Evolutionary conservation across 2,888 invertebrate genomes (phyloP).

Genomic region (Dolichomitus sp.): DNA sequence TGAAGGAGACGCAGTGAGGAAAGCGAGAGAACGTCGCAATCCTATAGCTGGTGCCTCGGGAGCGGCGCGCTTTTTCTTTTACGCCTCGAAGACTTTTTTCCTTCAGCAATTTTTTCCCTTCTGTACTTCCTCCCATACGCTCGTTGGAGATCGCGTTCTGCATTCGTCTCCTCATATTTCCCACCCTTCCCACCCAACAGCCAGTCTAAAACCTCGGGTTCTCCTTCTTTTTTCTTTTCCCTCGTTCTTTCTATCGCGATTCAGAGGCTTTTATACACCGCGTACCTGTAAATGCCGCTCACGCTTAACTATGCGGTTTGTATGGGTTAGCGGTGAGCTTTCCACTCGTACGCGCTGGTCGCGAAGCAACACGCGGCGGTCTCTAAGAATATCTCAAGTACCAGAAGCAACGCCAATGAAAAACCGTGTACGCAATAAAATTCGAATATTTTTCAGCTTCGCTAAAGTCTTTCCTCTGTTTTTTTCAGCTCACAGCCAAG

Average conservation of each 20-base stretch:
- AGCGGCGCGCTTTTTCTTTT: conserved; percentile 76
- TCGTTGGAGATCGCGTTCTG: conserved; percentile 18
- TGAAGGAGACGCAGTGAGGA: conserved; percentile 49
- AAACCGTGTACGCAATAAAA: conserved; percentile 39
- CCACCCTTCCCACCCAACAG: conserved; percentile 16
- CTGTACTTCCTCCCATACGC: conserved; percentile 15
- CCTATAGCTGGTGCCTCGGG: conserved; percentile 26
- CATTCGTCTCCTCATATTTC: conserved; percentile 24
- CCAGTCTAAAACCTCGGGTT: conserved; percentile 19
- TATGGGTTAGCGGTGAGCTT: conserved; percentile 40
- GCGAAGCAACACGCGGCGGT: conserved; percentile 26
- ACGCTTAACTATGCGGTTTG: conserved; percentile 38
- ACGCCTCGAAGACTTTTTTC: conserved; percentile 78
- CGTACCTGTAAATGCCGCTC: conserved; percentile 46
- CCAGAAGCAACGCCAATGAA: not conserved
- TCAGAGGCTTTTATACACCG: conserved; percentile 37
- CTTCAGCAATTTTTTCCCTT: conserved; percentile 73
- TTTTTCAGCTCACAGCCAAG: not conserved
- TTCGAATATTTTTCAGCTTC: conserved; percentile 41
- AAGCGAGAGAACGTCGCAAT: conserved; percentile 61
- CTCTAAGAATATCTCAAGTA: conserved; percentile 41
- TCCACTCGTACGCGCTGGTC: conserved; percentile 26
- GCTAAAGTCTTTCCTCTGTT: not conserved
- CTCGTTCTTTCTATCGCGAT: conserved; percentile 23
- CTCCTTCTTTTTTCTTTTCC: conserved; percentile 4